A percentile compares a stretch with the other conserved stretches of the same genome.
These are phyloP conservation scores for Meda fulgida DNA, from an alignment of 2,797 vertebrate genomes.

Conservation along the genomic window DNA sequence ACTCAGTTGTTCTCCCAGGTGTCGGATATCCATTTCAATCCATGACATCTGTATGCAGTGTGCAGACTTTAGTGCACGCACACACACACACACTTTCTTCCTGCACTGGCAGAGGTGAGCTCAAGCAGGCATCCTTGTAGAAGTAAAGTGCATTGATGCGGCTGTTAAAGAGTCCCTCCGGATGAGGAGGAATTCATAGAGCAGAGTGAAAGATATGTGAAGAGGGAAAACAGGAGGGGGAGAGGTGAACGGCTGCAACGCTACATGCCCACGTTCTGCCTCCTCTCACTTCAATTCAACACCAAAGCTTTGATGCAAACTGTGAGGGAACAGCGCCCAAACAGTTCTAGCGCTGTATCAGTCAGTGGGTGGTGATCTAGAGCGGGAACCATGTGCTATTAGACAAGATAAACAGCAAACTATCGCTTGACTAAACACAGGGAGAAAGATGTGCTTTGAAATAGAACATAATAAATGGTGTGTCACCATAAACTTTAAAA, in stretches of 20 bases:
- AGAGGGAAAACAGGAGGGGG: slow-evolving; percentile 40
- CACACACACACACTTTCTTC: neutral
- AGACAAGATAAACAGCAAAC: slow-evolving; percentile 46
- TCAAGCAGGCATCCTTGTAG: slow-evolving; percentile 2
- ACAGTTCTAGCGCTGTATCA: slow-evolving; percentile 27
- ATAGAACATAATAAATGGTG: slow-evolving; percentile 30
- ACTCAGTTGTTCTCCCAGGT: slow-evolving; percentile 37
- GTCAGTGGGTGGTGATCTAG: slow-evolving; percentile 42
- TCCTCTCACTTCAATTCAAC: slow-evolving; percentile 49
- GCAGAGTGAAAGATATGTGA: slow-evolving; percentile 15
- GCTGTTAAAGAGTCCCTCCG: slow-evolving; percentile 11
- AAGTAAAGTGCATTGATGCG: neutral
- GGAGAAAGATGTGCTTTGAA: slow-evolving; percentile 23
- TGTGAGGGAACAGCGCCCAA: slow-evolving; percentile 41
- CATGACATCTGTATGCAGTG: slow-evolving; percentile 22
- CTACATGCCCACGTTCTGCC: slow-evolving; percentile 37
- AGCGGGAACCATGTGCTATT: slow-evolving; percentile 42
- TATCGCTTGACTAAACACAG: slow-evolving; percentile 28
- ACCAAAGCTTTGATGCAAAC: slow-evolving; percentile 48
- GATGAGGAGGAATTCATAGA: slow-evolving; percentile 21
- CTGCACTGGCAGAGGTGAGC: neutral
- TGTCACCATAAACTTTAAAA: neutral
- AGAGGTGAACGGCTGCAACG: slow-evolving; percentile 41
- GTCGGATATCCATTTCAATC: slow-evolving; percentile 38
- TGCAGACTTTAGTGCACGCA: neutral